A percentile compares a stretch with the other conserved stretches of the same genome.
Evolutionary conservation across 2,113 vertebrate species (phyloP).

Genomic region (Corapipo altera): DNA sequence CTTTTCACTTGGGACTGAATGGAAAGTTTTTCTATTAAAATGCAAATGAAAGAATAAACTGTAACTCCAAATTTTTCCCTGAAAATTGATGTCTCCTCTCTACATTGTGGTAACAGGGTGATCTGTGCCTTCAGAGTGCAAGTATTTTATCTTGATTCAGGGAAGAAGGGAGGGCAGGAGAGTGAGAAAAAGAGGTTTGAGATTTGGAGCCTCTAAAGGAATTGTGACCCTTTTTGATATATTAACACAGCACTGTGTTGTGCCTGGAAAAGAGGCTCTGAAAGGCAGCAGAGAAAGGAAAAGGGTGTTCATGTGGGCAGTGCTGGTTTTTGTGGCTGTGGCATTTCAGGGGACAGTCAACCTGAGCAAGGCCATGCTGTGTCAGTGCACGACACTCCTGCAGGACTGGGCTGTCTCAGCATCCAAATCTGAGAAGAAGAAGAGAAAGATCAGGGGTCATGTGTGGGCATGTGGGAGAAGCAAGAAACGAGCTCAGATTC

Average conservation of each 20-base stretch:
- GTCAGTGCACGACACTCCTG: background rate
- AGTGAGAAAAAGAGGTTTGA: background rate
- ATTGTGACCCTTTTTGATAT: background rate
- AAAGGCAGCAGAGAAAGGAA: background rate
- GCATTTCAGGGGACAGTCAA: background rate
- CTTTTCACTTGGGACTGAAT: slow-evolving; percentile 77
- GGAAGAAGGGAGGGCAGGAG: background rate
- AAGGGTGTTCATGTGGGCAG: background rate
- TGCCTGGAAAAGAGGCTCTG: background rate
- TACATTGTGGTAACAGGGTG: slow-evolving; percentile 21
- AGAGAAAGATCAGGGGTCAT: background rate
- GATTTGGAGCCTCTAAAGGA: background rate
- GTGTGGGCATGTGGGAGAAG: background rate
- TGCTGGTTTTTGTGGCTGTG: background rate
- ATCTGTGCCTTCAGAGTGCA: background rate
- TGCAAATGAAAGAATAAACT: slow-evolving; percentile 82
- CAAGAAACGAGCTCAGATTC: background rate
- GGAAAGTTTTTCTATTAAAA: slow-evolving; percentile 87
- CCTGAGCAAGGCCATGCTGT: background rate
- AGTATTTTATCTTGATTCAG: slow-evolving; percentile 48
- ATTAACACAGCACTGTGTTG: background rate
- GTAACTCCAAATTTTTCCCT: slow-evolving; percentile 73
- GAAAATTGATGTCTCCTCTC: slow-evolving; percentile 51
- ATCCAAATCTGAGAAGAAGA: background rate
- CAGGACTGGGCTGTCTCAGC: background rate